Conservation (phyloP, 2,888 invertebrate genomes). For the Macrophya alboannulata region DNA sequence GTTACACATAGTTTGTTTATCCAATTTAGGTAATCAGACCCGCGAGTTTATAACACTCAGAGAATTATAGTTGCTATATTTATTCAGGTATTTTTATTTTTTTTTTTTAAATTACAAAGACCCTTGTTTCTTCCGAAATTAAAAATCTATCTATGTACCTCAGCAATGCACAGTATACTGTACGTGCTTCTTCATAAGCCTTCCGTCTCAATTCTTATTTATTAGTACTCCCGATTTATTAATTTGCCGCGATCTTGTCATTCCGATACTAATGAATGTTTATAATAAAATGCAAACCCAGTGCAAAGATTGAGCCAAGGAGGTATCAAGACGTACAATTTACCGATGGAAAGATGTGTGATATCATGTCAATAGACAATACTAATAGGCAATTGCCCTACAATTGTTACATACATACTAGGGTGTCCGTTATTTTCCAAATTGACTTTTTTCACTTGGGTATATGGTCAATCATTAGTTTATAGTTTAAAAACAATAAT, state of each 20-base stretch:
- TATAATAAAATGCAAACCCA: background rate
- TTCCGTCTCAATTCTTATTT: background rate
- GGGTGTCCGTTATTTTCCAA: no score
- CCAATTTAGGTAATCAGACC: background rate
- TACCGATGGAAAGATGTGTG: background rate
- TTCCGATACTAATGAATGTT: background rate
- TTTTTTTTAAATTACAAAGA: background rate
- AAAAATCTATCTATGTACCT: no score
- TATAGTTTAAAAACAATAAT: no score
- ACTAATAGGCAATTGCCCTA: background rate
- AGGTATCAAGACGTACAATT: background rate
- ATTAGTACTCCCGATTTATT: no score
- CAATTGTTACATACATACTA: no score
- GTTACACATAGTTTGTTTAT: background rate
- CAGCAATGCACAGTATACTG: no score
- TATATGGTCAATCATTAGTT: no score
- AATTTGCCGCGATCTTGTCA: background rate
- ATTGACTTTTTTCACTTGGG: no score
- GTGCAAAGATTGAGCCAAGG: background rate
- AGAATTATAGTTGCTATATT: background rate
- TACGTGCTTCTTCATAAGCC: background rate
- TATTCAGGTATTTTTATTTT: background rate
- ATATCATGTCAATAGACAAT: constrained; percentile 16
- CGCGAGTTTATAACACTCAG: background rate
- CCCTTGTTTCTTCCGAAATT: background rate